Base-by-base conservation (phyloP, 2,113 vertebrate species). In the Chionodraco myersi region DNA sequence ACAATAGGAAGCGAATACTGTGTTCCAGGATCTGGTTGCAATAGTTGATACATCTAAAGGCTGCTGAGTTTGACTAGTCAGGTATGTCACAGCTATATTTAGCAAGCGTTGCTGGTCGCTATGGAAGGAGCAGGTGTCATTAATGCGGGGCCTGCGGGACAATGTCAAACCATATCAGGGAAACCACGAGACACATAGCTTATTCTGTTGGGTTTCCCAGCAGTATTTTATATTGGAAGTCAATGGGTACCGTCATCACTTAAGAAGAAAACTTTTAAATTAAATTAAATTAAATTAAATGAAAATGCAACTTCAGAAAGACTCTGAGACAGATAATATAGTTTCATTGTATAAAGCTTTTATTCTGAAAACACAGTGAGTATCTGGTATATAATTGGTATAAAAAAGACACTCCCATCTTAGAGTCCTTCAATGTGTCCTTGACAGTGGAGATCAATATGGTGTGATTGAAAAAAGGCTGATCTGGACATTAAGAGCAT, bases 21-120 rank as follows among this genome's bases (percentile, higher is more conserved):
- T 76, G 61, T 89, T 76, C 80, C 75, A 59, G 89, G 88, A 85
- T 93, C 90, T 34, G 45, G 86, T 94, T 93, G 83, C 93, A 84
- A 57, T 72, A 53, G 75, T 56, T 62, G 72, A 75, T 85, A 73
- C 73, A 82, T 81, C 58, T 45, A 65, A 66, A 83, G 53, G 77
- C 74, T 64, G 76, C 74, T 59, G 84, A 77, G 79, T 85, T 79
- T 74, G 77, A 84, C 60, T 59, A 59, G 57, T 75, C 81, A 76
- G 82, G 75, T 71, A 80, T 70, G 71, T 71, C 47, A 54, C 6
- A 2, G 75, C 88, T 91, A 90, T 79, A 87, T 91, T 90, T 91
- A 92, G 89, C 52, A 60, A 47, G 72, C 41, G 73, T 71, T 26
- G 71, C 60, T 67, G 69, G 81, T 60, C 57, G 58, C 56, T 60